A percentile compares a stretch with the other conserved stretches of the same genome.
phyloP scores from a whole-genome alignment of 2,113 vertebrate genomes.

The Mugil cephalus region DNA sequence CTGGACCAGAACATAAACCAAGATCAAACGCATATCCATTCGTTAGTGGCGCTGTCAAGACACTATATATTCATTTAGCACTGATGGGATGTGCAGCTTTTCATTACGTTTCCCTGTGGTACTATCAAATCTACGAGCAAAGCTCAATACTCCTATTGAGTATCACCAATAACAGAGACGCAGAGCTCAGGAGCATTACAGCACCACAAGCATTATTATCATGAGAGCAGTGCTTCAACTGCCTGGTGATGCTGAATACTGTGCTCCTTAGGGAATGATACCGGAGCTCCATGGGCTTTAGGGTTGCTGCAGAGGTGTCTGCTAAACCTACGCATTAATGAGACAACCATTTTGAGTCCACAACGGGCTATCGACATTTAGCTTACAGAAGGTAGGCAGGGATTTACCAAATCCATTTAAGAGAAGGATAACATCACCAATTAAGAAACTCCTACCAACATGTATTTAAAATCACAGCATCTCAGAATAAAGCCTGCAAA shows the following conservation, averaged over 20 bases:
- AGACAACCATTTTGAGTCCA: slow-evolving; percentile 72
- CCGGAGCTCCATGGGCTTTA: slow-evolving; percentile 58
- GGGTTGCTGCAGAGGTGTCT: slow-evolving; percentile 65
- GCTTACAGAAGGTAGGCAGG: neutral
- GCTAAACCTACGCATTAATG: slow-evolving; percentile 65
- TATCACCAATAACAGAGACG: neutral
- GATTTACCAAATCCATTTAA: slow-evolving; percentile 25
- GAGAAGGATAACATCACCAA: slow-evolving; percentile 5
- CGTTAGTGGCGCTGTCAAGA: neutral
- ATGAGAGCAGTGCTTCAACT: slow-evolving; percentile 53
- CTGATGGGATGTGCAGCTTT: neutral
- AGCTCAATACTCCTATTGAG: neutral
- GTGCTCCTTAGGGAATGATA: slow-evolving; percentile 62
- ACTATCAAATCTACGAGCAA: neutral
- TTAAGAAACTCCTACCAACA: neutral
- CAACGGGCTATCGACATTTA: slow-evolving; percentile 33
- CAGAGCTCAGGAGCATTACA: neutral
- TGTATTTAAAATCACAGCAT: neutral
- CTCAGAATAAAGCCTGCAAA: neutral
- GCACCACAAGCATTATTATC: slow-evolving; percentile 30
- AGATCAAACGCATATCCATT: slow-evolving; percentile 4
- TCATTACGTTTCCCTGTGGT: slow-evolving; percentile 2
- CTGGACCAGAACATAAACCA: slow-evolving; percentile 23
- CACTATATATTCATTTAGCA: slow-evolving; percentile 20
- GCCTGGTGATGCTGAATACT: slow-evolving; percentile 56